Percentiles rank a stretch among this genome's conserved stretches.
phyloP scores from a whole-genome alignment of 2,797 vertebrate genomes.

The Philypnodon macrostomus region DNA sequence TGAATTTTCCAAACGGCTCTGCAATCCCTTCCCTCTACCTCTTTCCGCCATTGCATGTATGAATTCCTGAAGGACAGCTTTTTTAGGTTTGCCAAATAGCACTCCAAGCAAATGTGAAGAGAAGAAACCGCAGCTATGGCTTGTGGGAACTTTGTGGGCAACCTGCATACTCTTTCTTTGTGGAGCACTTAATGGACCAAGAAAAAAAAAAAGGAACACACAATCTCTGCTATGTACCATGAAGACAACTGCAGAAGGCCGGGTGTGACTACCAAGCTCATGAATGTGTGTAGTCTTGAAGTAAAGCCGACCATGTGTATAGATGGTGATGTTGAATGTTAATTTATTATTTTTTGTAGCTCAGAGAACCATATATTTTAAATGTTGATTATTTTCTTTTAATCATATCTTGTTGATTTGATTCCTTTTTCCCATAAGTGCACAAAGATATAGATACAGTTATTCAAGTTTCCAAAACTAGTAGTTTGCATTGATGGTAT shows the following conservation, averaged over 20 bases:
- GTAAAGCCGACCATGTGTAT: conserved; percentile 26
- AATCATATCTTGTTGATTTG: conserved; percentile 13
- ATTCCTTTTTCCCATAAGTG: conserved; percentile 2
- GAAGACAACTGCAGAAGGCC: conserved; percentile 9
- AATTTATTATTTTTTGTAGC: conserved; percentile 31
- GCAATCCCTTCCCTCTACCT: conserved; percentile 19
- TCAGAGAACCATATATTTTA: conserved; percentile 15
- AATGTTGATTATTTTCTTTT: conserved; percentile 14
- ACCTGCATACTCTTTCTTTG: conserved; percentile 10
- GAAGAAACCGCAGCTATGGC: not conserved
- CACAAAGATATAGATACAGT: conserved; percentile 1
- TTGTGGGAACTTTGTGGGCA: conserved; percentile 1
- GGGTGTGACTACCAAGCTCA: conserved; percentile 4
- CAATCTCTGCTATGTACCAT: conserved; percentile 10
- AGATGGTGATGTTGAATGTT: conserved; percentile 54
- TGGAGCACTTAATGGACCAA: conserved; percentile 44
- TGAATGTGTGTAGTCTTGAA: conserved; percentile 10
- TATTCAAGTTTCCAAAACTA: no score
- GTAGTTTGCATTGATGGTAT: conserved; percentile 14
- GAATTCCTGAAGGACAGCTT: conserved; percentile 46
- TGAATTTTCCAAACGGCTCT: conserved; percentile 1
- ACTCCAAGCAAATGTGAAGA: conserved; percentile 17
- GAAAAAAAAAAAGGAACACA: conserved; percentile 9
- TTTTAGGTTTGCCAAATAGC: conserved; percentile 2
- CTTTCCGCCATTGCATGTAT: conserved; percentile 44